Evolutionary conservation across 2,113 vertebrate species (phyloP).

Genomic region (Mus pahari): DNA sequence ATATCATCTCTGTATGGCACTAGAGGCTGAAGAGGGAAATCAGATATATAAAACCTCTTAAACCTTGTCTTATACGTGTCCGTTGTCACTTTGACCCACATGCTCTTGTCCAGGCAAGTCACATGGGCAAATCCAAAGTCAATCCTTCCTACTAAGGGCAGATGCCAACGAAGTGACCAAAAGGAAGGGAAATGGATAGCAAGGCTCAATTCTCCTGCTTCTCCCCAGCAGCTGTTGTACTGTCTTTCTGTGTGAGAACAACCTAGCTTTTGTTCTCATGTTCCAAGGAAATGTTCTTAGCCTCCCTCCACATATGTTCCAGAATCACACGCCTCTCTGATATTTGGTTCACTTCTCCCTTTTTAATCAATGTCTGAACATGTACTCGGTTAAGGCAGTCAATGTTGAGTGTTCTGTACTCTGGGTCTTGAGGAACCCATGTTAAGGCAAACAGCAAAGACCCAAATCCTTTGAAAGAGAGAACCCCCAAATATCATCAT

Average conservation of each 20-base stretch:
- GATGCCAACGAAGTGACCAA: neutral
- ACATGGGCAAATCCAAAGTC: neutral
- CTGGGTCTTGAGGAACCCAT: neutral
- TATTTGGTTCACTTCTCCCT: neutral
- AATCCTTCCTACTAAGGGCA: neutral
- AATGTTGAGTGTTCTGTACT: neutral
- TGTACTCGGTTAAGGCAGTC: neutral
- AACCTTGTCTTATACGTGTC: too few relatives aligned
- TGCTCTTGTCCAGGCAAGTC: neutral
- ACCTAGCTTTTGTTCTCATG: neutral
- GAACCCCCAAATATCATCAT: neutral
- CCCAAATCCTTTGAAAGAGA: neutral
- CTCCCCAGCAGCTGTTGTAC: fast-evolving
- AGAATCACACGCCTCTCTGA: neutral
- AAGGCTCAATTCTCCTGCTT: neutral
- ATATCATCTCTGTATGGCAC: neutral
- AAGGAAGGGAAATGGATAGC: neutral
- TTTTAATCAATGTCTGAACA: neutral
- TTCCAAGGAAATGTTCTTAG: neutral
- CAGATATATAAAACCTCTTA: neutral
- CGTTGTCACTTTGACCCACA: neutral
- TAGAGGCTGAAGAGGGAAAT: neutral
- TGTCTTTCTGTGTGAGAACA: too few relatives aligned
- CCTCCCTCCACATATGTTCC: neutral
- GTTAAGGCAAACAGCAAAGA: neutral